Evolutionary conservation across 1,140 invertebrate species (phyloP).

Genomic region (Lepidurus apus): DNA sequence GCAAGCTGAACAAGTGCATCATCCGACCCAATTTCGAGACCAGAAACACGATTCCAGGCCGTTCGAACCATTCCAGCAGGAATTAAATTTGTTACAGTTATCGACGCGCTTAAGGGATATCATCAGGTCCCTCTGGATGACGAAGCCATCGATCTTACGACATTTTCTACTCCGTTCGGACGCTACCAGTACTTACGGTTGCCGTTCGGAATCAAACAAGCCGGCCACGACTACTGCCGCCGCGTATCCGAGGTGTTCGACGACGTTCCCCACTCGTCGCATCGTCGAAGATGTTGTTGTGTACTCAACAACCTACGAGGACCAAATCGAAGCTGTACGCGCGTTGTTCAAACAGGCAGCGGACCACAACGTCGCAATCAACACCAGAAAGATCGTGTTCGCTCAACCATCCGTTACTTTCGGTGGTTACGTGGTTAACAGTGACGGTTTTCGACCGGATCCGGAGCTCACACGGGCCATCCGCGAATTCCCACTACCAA

Average conservation of each 20-base stretch:
- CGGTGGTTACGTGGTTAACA: background rate
- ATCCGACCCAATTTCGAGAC: background rate
- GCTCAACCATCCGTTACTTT: background rate
- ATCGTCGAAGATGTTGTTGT: constrained; percentile 1
- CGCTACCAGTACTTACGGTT: background rate
- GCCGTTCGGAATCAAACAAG: constrained; percentile 9
- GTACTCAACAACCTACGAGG: background rate
- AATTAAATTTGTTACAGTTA: background rate
- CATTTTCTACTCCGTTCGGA: background rate
- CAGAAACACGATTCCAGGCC: background rate
- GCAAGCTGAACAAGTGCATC: background rate
- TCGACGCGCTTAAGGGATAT: background rate
- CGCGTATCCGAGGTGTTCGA: background rate
- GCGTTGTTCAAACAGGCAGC: background rate
- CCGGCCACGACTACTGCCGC: background rate
- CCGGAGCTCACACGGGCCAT: constrained; percentile 28
- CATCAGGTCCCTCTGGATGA: background rate
- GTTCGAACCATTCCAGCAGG: constrained; percentile 11
- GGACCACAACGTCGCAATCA: background rate
- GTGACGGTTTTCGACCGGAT: constrained; percentile 29
- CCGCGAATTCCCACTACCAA: constrained; percentile 28
- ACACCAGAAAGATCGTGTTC: background rate
- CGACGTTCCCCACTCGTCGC: background rate
- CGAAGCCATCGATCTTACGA: background rate
- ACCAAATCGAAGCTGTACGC: background rate